Base-by-base conservation (phyloP, 1,140 invertebrate species). In the Papilio polytes region DNA sequence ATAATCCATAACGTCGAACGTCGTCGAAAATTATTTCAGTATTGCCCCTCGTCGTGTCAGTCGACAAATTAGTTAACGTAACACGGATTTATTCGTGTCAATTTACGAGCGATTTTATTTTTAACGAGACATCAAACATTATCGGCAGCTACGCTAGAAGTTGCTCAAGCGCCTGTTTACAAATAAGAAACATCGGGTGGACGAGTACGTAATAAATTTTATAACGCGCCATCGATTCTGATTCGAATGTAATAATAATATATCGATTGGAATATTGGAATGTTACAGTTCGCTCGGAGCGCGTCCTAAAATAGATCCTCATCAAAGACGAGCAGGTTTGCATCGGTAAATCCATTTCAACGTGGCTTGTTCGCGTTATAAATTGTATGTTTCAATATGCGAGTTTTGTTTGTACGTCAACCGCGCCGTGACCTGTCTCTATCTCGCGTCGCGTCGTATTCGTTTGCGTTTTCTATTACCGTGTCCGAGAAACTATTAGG, bases 261-360 rank as follows among this genome's bases (percentile, higher is more conserved):
- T 95, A 94, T 95, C 87, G 91, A 88, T 86, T 91, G 86, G 89
- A 90, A 94, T 95, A 95, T 94, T 88, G 92, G 90, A 91, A 94
- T 94, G 93, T 93, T 91, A 90, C 91, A 87, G 89, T 93, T 89
- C 90, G 91, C 90, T 90, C 91, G 88, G 91, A 89, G 85, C 91
- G 88, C 86, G 85, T 92, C 93, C 90, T 85, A 90, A 95, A 95
- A 95, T 95, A 95, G 91, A 92, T 90, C 90, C 92, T 94, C 94
- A 95, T 95, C 94, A 95, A 95, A 95, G 94, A 94, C 94, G 92
- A 94, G 90, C 93, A 95, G 94, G 92, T 93, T 93, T 93, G 92
- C 91, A 94, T 93, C 94, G 94, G 94, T 95, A 95, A 95, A 94
- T 94, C 93, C 91, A 93, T 94, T 94, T 95, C 92, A 94, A 88